Conservation (phyloP, 2,797 vertebrate genomes). For the Emys orbicularis region DNA sequence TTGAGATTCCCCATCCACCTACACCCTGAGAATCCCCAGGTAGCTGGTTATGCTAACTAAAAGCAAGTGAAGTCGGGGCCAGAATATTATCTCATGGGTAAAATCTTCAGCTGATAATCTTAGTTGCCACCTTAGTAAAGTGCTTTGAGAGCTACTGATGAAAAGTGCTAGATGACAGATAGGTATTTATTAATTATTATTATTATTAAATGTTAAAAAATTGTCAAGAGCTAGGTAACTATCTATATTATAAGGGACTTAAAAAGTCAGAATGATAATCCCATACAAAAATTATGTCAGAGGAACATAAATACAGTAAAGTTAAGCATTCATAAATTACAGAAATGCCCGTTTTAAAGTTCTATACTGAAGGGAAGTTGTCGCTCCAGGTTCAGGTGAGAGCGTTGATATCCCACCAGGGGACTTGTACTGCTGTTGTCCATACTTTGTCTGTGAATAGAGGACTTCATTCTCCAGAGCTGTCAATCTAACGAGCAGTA, state of each 20-base stretch:
- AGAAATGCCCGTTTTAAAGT: not conserved
- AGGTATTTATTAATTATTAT: not conserved
- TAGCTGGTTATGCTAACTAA: too few species aligned
- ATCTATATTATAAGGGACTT: not conserved
- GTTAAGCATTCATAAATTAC: not conserved
- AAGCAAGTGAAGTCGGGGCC: too few species aligned
- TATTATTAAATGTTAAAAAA: not conserved
- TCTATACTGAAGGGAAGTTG: not conserved
- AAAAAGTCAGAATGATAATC: not conserved
- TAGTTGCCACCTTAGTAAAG: too few species aligned
- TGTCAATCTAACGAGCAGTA: too few species aligned
- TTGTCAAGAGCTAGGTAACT: not conserved
- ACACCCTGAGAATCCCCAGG: too few species aligned
- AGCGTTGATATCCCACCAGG: not conserved
- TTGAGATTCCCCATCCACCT: too few species aligned
- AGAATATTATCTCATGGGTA: too few species aligned
- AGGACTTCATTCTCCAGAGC: not conserved
- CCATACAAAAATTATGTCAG: not conserved
- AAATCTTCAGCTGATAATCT: too few species aligned
- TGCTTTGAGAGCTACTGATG: not conserved
- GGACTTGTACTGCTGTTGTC: not conserved
- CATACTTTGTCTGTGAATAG: not conserved
- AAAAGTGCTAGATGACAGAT: not conserved
- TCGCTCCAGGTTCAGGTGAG: not conserved
- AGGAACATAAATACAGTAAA: not conserved